Base-by-base conservation (phyloP, 2,113 vertebrate species). In the Trachemys scripta region DNA sequence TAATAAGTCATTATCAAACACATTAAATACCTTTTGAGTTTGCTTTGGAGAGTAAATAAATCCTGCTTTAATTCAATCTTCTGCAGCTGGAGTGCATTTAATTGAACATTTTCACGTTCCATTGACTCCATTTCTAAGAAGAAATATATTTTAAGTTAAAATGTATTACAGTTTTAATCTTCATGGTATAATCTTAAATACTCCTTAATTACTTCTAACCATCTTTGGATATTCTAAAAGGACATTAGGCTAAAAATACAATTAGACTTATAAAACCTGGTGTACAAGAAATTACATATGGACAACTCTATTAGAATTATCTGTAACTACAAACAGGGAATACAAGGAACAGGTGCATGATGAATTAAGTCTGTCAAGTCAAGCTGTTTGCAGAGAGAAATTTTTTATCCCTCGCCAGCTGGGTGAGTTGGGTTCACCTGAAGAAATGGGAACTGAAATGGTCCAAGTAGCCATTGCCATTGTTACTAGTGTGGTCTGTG, bases 71-170 rank as follows among this genome's bases (percentile, higher is more conserved):
- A 97, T 31, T 94, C 96, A 92, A 81, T 96, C 96, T 98, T 98
- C 95, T 99, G 98, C 91, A 97, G 86, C 51, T 98, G 98, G 82
- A 99, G 82, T 59, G 97, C 89, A 72, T 97, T 98, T 96, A 99
- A 94, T 90, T 96, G 97, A 89, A 82, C 31, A 96, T 95, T 98
- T 53, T 98, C 96, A 89, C 94, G 82, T 96, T 98, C 98, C 98
- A 99, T 98, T 94, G 97, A 87, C 88, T 99, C 98, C 38, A 99
- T 99, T 97, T 99, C 99, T 99, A 97, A 84, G 84, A 88, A 80
- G 47, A 59, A 76, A 95, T 86, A 72, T 0, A 35, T 83, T 96
- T 94, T 86, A 95, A 95, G 49, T 96, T 89, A 90, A 96, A 96
- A 92, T 88, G 35, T 14, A 59, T 90, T 89, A 56, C 42, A 78